Evolutionary conservation across 2,797 vertebrate genomes (phyloP).

Genomic region (Acipenser oxyrinchus): DNA sequence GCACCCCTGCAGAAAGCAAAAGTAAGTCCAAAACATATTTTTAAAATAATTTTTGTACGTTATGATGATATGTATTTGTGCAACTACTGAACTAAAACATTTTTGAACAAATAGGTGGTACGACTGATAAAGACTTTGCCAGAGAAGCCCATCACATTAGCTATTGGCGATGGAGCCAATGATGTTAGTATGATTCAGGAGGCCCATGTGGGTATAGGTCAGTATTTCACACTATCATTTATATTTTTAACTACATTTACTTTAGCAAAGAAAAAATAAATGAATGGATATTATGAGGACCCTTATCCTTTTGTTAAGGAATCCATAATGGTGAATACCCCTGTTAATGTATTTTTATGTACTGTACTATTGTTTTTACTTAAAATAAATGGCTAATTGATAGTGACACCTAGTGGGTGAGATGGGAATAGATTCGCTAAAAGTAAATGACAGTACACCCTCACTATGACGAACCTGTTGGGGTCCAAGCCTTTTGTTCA

Average conservation of each 20-base stretch:
- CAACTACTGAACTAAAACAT: not conserved
- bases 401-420: no score
- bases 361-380: no score
- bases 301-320: not conserved
- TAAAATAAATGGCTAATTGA: no score
- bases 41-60: not conserved
- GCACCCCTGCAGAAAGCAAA: slow-evolving; percentile 96
- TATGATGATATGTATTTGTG: not conserved
- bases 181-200: slow-evolving; percentile 99
- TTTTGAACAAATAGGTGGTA: slow-evolving; percentile 68
- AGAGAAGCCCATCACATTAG: slow-evolving; percentile 91
- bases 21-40: slow-evolving; percentile 47
- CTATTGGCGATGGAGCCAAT: slow-evolving; percentile 90
- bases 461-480: no score
- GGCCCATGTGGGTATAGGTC: slow-evolving; percentile 96
- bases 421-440: no score
- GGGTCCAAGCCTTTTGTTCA: no score
- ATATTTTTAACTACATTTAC: not conserved
- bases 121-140: slow-evolving; percentile 89
- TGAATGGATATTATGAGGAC: not conserved
- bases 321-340: not conserved
- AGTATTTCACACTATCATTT: slow-evolving; percentile 17
- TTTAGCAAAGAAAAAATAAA: not conserved
- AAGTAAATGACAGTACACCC: no score
- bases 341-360: not conserved